Percentiles rank a stretch among this genome's conserved stretches.
Evolutionary conservation across 1,140 invertebrate species (phyloP).

Genomic region (Tetramorium parvispinum): DNA sequence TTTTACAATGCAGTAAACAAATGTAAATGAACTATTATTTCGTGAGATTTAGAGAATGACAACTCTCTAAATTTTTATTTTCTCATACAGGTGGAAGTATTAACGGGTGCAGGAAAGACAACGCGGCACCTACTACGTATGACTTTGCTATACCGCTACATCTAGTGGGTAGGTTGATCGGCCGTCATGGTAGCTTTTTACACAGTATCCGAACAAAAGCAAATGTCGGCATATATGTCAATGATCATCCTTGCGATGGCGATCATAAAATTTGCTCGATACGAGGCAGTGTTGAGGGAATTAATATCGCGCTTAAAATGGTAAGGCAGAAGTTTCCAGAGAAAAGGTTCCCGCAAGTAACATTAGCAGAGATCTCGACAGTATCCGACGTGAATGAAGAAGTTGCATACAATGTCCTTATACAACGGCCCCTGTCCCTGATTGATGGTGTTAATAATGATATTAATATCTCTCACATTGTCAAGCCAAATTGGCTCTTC

Average conservation of each 20-base stretch:
- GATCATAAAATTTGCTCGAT: slow-evolving; percentile 93
- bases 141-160: slow-evolving; percentile 93
- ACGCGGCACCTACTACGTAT: slow-evolving; percentile 83
- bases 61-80: slow-evolving; percentile 5
- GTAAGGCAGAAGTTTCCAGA: slow-evolving; percentile 94
- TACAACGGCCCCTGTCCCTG: slow-evolving; percentile 89
- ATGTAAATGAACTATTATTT: neutral
- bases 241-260: slow-evolving; percentile 90
- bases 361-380: slow-evolving; percentile 91
- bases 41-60: neutral
- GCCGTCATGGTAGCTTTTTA: slow-evolving; percentile 93
- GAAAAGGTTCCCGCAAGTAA: slow-evolving; percentile 91
- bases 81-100: slow-evolving; percentile 86
- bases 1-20: neutral
- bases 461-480: slow-evolving; percentile 93
- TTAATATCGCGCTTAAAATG: slow-evolving; percentile 92
- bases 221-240: slow-evolving; percentile 91
- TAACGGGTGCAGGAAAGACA: slow-evolving; percentile 85
- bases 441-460: slow-evolving; percentile 97
- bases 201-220: slow-evolving; percentile 92
- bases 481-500: slow-evolving; percentile 95
- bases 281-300: slow-evolving; percentile 92
- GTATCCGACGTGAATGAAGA: slow-evolving; percentile 64
- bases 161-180: slow-evolving; percentile 95
- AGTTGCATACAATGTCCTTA: slow-evolving; percentile 40